These are phyloP conservation scores for Drosophila rellima DNA, from an alignment of 2,888 invertebrate species.

Conservation along the genomic window DNA sequence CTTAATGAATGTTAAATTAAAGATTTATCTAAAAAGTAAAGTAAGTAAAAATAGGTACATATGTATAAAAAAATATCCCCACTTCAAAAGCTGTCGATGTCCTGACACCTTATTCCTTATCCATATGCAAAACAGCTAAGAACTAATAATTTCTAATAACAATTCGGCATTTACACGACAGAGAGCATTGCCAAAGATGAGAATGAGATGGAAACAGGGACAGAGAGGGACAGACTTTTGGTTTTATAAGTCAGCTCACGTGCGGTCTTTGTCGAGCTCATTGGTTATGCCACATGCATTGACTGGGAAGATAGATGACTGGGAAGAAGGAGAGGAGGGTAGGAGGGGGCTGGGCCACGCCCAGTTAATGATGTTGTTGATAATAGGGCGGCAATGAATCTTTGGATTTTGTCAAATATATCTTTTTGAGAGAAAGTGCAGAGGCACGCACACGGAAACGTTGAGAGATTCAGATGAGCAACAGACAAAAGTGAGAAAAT, in stretches of 20 bases:
- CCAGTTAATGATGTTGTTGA: conserved; percentile 56
- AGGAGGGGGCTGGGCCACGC: conserved; percentile 22
- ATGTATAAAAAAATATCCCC: no score
- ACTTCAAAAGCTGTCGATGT: no score
- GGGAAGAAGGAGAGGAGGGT: no score
- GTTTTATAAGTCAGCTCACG: conserved; percentile 44
- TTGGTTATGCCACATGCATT: conserved; percentile 41
- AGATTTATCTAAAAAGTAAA: no score
- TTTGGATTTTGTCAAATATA: conserved; percentile 35
- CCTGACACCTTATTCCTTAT: no score
- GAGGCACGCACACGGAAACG: conserved; percentile 6
- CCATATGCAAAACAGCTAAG: conserved; percentile 62
- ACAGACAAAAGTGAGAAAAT: background rate
- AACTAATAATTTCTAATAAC: conserved; percentile 65
- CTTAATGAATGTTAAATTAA: no score
- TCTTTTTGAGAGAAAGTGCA: conserved; percentile 11
- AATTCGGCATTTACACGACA: conserved; percentile 42
- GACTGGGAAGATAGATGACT: background rate
- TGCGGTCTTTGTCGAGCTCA: conserved; percentile 37
- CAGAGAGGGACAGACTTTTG: background rate
- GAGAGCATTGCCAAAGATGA: background rate
- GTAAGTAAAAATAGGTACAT: no score
- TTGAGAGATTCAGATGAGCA: conserved; percentile 14
- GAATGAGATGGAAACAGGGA: background rate
- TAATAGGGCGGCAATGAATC: conserved; percentile 47